Base-by-base conservation (phyloP, 23 tunicate species). In the Phallusia fumigata region DNA sequence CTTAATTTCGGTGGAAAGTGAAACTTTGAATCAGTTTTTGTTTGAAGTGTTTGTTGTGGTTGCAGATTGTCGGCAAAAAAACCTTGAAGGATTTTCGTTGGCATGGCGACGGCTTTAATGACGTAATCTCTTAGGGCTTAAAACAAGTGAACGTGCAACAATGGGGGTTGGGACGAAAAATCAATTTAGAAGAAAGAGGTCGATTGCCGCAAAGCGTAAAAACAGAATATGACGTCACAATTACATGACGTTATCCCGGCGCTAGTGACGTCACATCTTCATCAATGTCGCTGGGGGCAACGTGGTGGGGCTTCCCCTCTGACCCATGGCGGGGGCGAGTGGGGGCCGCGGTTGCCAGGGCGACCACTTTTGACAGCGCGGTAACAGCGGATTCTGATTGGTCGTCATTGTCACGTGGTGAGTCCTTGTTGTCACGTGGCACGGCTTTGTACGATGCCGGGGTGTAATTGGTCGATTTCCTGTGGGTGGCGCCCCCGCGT, bases 321-420 rank as follows among this genome's bases (percentile, higher is more conserved):
- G 58, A 51, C 18, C 58, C 69, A 24, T 58, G 69, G 0, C 91
- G 85, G 32, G 13, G 30, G 86, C 76, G 91, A 13, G 91, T 87
- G 0, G 85, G 91, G 28, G 84, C 86, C 30, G 91, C 85, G 19
- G 91, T 87, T 87, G 91, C 91, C 45, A 81, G 51, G 49, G 91
- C 91, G 28, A 87, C 91, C 5, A 87, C 91, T 76, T 87, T 87
- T 22, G 91, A 81, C 65, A 87, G 31, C 31, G 91, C 86, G 69
- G 53, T 80, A 16, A 21, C 65, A 18, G 35, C 35, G 53, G 47
- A 53, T 45, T 77, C 80, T 77, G 33, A 28, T 33, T 30, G 73
- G 31, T 52, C 31, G 31, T 58, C 69, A 24, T 1, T 53, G 73
- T 79, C 83, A 33, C 73, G 52, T 52, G 30, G 52, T 53, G 52